Conservation (phyloP, 2,113 vertebrate genomes). For the Canis aureus region DNA sequence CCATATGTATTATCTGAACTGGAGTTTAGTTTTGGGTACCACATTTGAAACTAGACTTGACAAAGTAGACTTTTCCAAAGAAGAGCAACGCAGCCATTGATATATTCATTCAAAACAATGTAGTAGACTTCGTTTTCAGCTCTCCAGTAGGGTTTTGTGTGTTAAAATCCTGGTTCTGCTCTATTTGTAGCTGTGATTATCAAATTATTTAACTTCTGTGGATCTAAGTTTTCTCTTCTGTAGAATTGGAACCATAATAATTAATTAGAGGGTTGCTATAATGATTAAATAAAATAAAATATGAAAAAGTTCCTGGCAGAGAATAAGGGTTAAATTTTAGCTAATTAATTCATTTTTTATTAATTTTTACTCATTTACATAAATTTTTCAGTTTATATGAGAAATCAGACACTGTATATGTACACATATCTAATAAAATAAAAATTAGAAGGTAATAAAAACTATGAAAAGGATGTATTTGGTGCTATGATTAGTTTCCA, state of each 20-base stretch:
- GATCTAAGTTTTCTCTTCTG: neutral
- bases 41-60: neutral
- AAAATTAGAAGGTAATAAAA: slow-evolving; percentile 4
- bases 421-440: neutral
- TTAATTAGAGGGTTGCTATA: neutral
- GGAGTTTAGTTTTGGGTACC: neutral
- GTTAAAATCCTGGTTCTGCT: neutral
- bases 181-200: neutral
- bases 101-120: neutral
- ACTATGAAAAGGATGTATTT: neutral
- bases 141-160: neutral
- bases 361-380: neutral
- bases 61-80: neutral
- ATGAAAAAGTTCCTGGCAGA: neutral
- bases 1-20: neutral
- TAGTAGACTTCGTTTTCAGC: neutral
- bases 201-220: neutral
- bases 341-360: neutral
- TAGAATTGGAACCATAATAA: neutral
- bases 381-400: neutral
- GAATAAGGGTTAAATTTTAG: slow-evolving; percentile 13
- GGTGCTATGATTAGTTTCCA: neutral
- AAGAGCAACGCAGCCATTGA: neutral
- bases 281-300: neutral
- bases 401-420: neutral